Conservation (phyloP, 1,140 invertebrate genomes). For the Drosophila oshimai region DNA sequence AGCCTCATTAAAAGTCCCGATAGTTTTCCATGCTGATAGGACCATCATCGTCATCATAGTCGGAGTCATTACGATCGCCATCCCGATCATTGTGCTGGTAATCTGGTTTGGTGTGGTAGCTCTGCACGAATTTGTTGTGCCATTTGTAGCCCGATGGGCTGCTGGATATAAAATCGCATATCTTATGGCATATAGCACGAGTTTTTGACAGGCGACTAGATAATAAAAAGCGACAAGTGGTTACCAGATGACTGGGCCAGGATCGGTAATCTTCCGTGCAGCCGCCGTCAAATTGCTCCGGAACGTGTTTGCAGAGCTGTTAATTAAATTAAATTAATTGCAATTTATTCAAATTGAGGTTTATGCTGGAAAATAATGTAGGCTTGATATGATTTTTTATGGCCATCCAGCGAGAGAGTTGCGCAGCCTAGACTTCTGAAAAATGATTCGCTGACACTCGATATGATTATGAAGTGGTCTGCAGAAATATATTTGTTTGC, state of each 20-base stretch:
- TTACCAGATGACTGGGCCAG: conserved; percentile 30
- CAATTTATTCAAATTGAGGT: conserved; percentile 36
- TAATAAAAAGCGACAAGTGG: conserved; percentile 73
- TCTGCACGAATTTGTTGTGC: conserved; percentile 70
- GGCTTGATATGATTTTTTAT: conserved; percentile 26
- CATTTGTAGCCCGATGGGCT: conserved; percentile 43
- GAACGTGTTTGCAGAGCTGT: conserved; percentile 57
- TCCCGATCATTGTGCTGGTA: background rate
- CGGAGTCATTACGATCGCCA: conserved; percentile 21
- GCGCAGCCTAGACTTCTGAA: background rate
- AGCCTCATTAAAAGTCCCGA: conserved; percentile 38
- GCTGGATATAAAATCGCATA: conserved; percentile 58
- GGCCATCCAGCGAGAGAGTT: background rate
- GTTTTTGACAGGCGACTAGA: conserved; percentile 69
- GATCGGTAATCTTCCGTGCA: conserved; percentile 19
- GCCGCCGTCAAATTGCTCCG: conserved; percentile 23
- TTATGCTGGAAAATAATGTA: conserved; percentile 24
- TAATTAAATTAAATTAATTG: conserved; percentile 60
- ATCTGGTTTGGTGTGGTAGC: conserved; percentile 42
- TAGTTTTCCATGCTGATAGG: conserved; percentile 38
- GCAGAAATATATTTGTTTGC: conserved; percentile 38
- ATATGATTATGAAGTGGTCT: conserved; percentile 11
- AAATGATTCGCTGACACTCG: conserved; percentile 19
- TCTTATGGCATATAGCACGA: conserved; percentile 61
- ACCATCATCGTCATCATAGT: conserved; percentile 23